These are phyloP conservation scores for Leguminivora glycinivorella DNA, from an alignment of 1,140 invertebrate species.

Conservation along the genomic window DNA sequence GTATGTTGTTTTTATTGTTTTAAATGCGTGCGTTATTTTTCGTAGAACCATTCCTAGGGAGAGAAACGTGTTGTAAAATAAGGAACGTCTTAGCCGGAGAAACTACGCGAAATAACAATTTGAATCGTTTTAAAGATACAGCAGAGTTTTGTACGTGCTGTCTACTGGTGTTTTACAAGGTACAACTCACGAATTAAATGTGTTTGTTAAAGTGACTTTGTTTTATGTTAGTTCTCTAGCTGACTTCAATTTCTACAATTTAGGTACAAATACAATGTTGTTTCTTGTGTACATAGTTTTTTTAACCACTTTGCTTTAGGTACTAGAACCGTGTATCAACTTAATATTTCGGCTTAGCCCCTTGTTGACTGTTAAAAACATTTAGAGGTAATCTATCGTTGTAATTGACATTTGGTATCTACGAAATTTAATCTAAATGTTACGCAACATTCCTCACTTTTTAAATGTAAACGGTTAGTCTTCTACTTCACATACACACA, in stretches of 20 bases:
- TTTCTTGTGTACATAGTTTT: not conserved
- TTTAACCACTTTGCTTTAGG: too few species aligned
- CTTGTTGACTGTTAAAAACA: too few species aligned
- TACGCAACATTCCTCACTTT: too few species aligned
- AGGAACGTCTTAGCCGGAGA: constrained; percentile 33
- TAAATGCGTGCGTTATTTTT: constrained; percentile 60
- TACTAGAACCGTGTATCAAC: too few species aligned
- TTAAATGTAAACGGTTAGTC: too few species aligned
- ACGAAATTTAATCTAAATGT: too few species aligned
- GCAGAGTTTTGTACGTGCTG: constrained; percentile 13
- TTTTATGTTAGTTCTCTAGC: not conserved
- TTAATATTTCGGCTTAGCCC: too few species aligned
- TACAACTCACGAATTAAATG: constrained; percentile 6
- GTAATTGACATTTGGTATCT: too few species aligned
- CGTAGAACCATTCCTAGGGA: constrained; percentile 42
- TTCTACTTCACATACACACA: too few species aligned
- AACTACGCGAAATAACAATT: constrained; percentile 12
- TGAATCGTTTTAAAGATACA: constrained; percentile 18
- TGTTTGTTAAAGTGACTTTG: not conserved
- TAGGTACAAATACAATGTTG: not conserved
- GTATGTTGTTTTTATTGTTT: constrained; percentile 63
- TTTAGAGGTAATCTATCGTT: too few species aligned
- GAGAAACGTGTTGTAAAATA: constrained; percentile 50
- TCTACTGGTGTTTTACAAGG: not conserved
- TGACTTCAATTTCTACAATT: not conserved